Evolutionary conservation across 2,797 vertebrate genomes (phyloP).

Genomic region (Potorous gilbertii): DNA sequence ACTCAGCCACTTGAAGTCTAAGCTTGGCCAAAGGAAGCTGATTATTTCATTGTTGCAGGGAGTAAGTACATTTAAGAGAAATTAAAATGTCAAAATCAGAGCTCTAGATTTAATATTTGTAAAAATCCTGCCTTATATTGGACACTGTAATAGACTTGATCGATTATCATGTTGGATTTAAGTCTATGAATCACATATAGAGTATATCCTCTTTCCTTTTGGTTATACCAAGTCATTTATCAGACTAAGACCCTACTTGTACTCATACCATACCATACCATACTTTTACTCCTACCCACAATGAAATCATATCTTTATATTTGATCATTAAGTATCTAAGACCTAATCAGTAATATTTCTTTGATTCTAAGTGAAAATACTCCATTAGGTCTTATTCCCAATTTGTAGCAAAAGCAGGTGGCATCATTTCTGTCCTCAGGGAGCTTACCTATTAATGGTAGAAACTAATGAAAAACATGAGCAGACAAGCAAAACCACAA

Average conservation of each 20-base stretch:
- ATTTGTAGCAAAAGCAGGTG: background rate
- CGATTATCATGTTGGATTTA: background rate
- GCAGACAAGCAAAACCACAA: background rate
- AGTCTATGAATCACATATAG: background rate
- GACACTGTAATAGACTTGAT: background rate
- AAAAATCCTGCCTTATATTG: slow-evolving; percentile 33
- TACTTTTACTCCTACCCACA: background rate
- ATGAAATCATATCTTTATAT: background rate
- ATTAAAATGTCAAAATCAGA: slow-evolving; percentile 65
- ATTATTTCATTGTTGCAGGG: slow-evolving; percentile 60
- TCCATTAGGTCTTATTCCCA: background rate
- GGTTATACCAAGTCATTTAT: background rate
- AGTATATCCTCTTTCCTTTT: background rate
- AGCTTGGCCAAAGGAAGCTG: slow-evolving; percentile 18
- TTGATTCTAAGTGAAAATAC: background rate
- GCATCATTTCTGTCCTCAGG: background rate
- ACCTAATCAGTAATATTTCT: background rate
- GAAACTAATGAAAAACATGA: background rate
- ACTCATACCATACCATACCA: background rate
- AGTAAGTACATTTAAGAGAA: slow-evolving; percentile 35
- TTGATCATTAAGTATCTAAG: background rate
- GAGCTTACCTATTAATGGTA: background rate
- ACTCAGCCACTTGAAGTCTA: slow-evolving; percentile 29
- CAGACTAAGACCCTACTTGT: background rate
- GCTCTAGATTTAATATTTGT: slow-evolving; percentile 48